phyloP scores from a whole-genome alignment of 2,113 vertebrate genomes.

The Heterochromis multidens region DNA sequence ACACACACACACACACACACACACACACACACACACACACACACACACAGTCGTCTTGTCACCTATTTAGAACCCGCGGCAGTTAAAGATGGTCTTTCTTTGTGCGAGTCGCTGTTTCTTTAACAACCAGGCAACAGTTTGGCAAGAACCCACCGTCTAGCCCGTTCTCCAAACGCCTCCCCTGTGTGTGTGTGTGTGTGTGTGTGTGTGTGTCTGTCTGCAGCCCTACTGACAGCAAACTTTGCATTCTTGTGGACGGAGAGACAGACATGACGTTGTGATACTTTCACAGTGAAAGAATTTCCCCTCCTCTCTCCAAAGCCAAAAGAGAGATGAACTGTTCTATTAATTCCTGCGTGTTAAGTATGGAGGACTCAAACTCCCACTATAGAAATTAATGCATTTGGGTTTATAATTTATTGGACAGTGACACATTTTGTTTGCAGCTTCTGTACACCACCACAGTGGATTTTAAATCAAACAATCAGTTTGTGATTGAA shows the following conservation, averaged over 20 bases:
- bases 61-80: background rate
- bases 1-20: background rate
- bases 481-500: background rate
- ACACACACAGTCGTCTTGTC: background rate
- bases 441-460: background rate
- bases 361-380: background rate
- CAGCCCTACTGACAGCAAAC: conserved; percentile 10
- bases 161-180: background rate
- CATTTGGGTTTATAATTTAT: background rate
- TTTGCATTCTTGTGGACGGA: conserved; percentile 58
- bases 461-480: background rate
- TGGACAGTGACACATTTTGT: background rate
- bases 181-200: background rate
- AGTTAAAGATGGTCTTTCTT: conserved; percentile 1
- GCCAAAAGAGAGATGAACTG: background rate
- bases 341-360: background rate
- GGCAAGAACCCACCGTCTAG: background rate
- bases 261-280: conserved; percentile 61
- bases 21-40: background rate
- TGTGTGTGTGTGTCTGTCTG: background rate
- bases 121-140: conserved; percentile 43
- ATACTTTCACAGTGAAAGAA: conserved; percentile 50
- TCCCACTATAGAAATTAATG: background rate
- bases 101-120: conserved; percentile 9
- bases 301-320: conserved; percentile 13